These are phyloP conservation scores for Tipula vernalis DNA, from an alignment of 2,888 invertebrate genomes.

Conservation along the genomic window DNA sequence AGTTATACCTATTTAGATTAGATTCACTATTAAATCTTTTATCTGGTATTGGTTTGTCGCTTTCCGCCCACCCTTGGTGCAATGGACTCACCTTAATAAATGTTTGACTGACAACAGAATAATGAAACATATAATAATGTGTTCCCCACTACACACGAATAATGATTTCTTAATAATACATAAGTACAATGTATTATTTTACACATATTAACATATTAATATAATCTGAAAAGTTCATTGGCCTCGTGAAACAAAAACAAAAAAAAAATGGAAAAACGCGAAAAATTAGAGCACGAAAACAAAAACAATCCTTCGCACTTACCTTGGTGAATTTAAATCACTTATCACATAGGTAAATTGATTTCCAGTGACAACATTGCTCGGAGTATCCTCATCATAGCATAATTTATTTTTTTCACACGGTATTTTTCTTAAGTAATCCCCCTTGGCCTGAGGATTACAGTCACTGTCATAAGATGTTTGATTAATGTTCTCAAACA, in stretches of 20 bases:
- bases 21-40: no score
- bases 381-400: constrained; percentile 71
- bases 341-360: constrained; percentile 93
- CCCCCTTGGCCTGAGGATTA: constrained; percentile 49
- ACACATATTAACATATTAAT: not conserved
- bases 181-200: not conserved
- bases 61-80: no score
- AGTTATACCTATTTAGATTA: no score
- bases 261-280: not conserved
- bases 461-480: constrained; percentile 78
- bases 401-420: constrained; percentile 67
- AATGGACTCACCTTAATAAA: no score
- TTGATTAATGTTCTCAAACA: constrained; percentile 74
- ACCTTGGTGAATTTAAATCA: constrained; percentile 83
- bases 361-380: constrained; percentile 72
- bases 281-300: not conserved
- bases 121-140: no score
- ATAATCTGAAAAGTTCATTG: not conserved
- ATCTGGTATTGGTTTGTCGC: no score
- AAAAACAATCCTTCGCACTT: constrained; percentile 21
- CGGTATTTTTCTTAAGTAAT: constrained; percentile 74
- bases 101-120: no score
- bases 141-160: no score
- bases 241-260: not conserved
- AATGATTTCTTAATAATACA: not conserved